Conservation (phyloP, 1,140 invertebrate species). For the Drosophila lacteicornis region DNA sequence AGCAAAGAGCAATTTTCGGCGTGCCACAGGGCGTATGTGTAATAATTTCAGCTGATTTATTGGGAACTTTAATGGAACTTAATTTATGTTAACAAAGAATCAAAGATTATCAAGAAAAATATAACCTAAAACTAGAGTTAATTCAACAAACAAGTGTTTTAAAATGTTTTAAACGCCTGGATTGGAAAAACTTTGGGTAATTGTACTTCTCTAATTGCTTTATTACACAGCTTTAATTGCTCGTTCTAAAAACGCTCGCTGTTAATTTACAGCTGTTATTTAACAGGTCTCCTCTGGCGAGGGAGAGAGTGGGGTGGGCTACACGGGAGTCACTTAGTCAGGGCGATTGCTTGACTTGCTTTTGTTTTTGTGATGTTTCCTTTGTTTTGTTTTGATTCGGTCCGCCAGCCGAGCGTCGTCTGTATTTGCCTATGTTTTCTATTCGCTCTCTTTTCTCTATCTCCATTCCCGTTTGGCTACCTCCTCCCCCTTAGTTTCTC, state of each 20-base stretch:
- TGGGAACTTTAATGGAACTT: constrained; percentile 12
- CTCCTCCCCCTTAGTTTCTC: constrained; percentile 3
- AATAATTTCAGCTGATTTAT: constrained; percentile 31
- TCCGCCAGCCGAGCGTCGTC: constrained; percentile 42
- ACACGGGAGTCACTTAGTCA: constrained; percentile 39
- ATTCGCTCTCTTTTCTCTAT: constrained; percentile 22
- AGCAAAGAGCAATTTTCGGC: constrained; percentile 34
- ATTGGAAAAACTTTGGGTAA: constrained; percentile 33
- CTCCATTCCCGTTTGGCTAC: background rate
- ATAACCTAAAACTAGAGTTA: background rate
- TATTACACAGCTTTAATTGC: constrained; percentile 49
- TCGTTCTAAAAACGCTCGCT: constrained; percentile 25
- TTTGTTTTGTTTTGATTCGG: constrained; percentile 64
- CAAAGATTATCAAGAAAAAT: background rate
- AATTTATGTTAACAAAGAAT: constrained; percentile 4
- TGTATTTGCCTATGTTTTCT: constrained; percentile 66
- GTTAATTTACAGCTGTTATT: constrained; percentile 52
- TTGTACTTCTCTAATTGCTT: constrained; percentile 53
- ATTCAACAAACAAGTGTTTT: constrained; percentile 7
- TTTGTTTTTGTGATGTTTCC: constrained; percentile 56
- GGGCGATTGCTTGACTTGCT: constrained; percentile 39
- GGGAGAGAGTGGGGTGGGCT: background rate
- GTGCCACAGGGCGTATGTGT: constrained; percentile 42
- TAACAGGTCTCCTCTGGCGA: constrained; percentile 38
- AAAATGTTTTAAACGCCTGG: background rate